Evolutionary conservation across 2,888 invertebrate genomes (phyloP), one percentile per base, ranked within the genome.

Genomic region (Napeogenes sylphis): DNA sequence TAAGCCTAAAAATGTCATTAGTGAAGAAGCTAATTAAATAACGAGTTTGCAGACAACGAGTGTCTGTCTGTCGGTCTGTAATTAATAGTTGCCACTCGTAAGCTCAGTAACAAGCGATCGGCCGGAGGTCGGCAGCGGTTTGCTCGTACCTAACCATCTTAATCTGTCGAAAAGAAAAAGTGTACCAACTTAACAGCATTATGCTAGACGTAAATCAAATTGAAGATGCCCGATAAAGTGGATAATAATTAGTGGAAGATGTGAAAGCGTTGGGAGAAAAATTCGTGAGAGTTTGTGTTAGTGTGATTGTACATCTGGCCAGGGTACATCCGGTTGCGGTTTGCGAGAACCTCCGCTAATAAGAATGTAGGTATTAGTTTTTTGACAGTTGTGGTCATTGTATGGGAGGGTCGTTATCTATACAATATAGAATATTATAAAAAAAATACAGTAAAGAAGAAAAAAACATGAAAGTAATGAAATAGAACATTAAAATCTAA

Each of bases 221-320:
- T 90, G 89, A 88, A 90, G 90, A 90, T 90, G 90, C 83, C 83
- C 87, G 90, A 90, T 90, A 90, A 90, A 90, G 90, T 90, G 86
- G 88, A 87, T 90, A 89, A 90, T 90, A 90, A 90, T 90, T 90
- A 90, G 89, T 87, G 84, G 90, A 85, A 85, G 87, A 84, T 81
- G 90, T 84, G 90, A 90, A 90, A 90, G 90, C 78, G 89, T 86
- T 89, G 90, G 87, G 90, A 90, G 90, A 88, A 89, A 90, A 89
- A 90, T 88, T 90, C 88, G 90, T 90, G 89, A 89, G 90, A 90
- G 87, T 83, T 85, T 84, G 82, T 81, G 83, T 85, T 87, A 84
- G 84, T 89, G 84, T 87, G 87, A 90, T 90, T 89, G 89, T 90
- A 85, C 83, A 87, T 85, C 87, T 87, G 84, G 81, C 78, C 84